These are phyloP conservation scores for Callipepla squamata DNA, from an alignment of 2,113 vertebrate species.

Conservation along the genomic window DNA sequence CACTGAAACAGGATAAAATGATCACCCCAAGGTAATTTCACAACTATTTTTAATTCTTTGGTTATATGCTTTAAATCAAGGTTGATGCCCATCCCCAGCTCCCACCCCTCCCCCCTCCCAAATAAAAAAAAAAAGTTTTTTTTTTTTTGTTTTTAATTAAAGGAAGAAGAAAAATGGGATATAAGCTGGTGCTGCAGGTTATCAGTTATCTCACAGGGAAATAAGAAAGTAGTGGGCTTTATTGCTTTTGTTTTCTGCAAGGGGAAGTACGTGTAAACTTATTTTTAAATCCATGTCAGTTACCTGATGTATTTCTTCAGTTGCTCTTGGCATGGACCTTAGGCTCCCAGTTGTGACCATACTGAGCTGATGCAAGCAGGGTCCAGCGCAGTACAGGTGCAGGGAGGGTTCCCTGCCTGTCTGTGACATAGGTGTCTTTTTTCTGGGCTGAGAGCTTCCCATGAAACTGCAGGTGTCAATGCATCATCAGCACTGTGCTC, in stretches of 20 bases:
- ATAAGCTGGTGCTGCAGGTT: conserved; percentile 36
- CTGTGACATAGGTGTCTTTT: not conserved
- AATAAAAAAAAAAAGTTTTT: not conserved
- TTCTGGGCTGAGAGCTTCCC: rapidly evolving
- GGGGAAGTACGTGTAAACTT: conserved; percentile 23
- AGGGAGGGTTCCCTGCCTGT: not conserved
- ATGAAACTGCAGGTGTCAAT: not conserved
- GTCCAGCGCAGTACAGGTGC: not conserved
- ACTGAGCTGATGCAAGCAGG: conserved; percentile 24
- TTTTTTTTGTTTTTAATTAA: conserved; percentile 47
- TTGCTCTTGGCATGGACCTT: not conserved
- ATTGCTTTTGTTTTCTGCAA: not conserved
- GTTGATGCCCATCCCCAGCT: not conserved
- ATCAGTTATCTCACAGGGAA: conserved; percentile 55
- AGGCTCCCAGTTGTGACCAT: not conserved
- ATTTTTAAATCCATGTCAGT: conserved; percentile 72
- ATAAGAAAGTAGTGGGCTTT: conserved; percentile 31
- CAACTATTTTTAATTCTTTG: not conserved
- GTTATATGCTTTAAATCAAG: not conserved
- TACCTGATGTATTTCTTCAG: conserved; percentile 64
- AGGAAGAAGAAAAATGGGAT: not conserved
- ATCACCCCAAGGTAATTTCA: conserved; percentile 41
- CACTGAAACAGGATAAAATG: conserved; percentile 17
- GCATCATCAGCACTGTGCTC: not conserved
- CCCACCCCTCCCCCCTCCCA: not conserved